phyloP scores from a whole-genome alignment of 2,113 vertebrate genomes.

The Trogon melanurus region DNA sequence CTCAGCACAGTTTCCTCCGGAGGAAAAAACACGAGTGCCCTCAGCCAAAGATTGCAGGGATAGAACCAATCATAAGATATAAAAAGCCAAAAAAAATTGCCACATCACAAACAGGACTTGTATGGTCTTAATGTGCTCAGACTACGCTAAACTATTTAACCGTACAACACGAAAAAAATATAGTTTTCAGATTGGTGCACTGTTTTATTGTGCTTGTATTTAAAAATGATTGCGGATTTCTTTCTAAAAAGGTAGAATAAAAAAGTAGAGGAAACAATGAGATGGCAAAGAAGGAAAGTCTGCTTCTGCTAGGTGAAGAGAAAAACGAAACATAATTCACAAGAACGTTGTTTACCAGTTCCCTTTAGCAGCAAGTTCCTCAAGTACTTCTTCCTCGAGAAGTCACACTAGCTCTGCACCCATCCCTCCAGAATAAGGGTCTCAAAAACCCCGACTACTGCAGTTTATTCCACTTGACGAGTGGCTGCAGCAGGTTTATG shows the following conservation, averaged over 20 bases:
- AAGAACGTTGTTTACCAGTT: neutral
- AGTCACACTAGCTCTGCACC: neutral
- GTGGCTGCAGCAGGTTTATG: neutral
- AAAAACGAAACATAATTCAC: neutral
- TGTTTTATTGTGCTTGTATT: neutral
- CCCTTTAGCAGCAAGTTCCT: neutral
- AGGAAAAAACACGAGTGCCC: neutral
- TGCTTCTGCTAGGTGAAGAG: neutral
- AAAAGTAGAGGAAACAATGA: neutral
- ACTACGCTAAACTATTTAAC: neutral
- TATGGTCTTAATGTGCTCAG: rapidly evolving
- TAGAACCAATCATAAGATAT: neutral
- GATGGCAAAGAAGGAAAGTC: neutral
- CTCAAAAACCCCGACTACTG: neutral
- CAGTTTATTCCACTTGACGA: neutral
- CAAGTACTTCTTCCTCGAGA: neutral
- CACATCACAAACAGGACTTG: neutral
- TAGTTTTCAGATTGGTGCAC: neutral
- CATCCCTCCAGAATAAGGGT: neutral
- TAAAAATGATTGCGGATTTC: neutral
- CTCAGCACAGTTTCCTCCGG: neutral
- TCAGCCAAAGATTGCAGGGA: neutral
- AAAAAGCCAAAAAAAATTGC: neutral
- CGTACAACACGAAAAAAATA: rapidly evolving
- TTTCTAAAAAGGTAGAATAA: neutral